Conservation (phyloP, 2,888 invertebrate genomes). For the Mesorhabditis spiculigera region DNA sequence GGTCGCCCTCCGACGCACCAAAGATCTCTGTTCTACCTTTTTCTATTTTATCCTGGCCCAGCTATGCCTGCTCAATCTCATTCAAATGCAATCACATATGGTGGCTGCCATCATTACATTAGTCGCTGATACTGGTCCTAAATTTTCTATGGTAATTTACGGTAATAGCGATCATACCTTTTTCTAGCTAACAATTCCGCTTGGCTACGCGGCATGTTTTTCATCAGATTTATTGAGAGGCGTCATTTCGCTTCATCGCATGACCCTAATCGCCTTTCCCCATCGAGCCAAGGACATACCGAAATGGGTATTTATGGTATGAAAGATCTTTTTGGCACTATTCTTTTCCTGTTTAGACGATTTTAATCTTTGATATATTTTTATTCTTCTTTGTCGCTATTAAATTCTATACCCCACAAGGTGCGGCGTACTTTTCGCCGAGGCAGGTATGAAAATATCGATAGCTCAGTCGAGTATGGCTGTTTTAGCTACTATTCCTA, state of each 20-base stretch:
- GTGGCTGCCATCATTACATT: background rate
- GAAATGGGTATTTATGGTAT: background rate
- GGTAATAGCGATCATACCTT: background rate
- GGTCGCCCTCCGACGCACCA: background rate
- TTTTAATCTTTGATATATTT: background rate
- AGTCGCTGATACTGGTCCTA: background rate
- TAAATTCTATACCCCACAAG: background rate
- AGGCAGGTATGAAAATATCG: background rate
- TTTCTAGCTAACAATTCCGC: background rate
- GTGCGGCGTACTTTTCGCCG: background rate
- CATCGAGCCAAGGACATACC: background rate
- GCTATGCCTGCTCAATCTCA: background rate
- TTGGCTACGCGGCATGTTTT: constrained; percentile 5
- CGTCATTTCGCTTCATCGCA: background rate
- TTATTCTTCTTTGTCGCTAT: constrained; percentile 4
- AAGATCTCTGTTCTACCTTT: background rate
- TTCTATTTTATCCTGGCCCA: constrained; percentile 1
- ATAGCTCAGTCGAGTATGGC: background rate
- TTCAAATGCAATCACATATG: background rate
- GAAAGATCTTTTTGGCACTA: background rate
- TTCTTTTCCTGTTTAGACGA: background rate
- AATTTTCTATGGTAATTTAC: background rate
- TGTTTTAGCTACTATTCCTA: background rate
- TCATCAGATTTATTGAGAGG: background rate
- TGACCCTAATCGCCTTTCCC: constrained; percentile 1